Evolutionary conservation across 2,113 vertebrate species (phyloP).

Genomic region (Tauraco erythrolophus): DNA sequence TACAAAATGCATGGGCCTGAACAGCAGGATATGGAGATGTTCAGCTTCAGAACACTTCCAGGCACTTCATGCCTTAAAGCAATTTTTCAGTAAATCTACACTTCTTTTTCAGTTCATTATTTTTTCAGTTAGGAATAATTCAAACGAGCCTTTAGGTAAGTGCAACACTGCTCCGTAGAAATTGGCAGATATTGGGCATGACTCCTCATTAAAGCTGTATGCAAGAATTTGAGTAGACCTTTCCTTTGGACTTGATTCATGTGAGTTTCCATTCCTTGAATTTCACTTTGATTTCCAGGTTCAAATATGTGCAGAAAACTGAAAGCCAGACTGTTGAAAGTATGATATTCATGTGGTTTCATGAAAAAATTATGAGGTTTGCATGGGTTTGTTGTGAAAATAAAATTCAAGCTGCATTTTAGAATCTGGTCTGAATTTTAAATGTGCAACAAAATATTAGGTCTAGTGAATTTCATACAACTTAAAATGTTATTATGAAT

Average conservation of each 20-base stretch:
- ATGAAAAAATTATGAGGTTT: not conserved
- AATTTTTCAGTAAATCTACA: not conserved
- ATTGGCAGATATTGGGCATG: not conserved
- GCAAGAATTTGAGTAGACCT: slow-evolving; percentile 20
- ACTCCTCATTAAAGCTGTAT: slow-evolving; percentile 1
- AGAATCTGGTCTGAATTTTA: not conserved
- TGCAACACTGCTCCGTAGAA: not conserved
- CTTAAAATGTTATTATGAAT: not conserved
- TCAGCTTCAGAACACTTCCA: not conserved
- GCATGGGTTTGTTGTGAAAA: not conserved
- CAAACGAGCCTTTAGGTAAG: not conserved
- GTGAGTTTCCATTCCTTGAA: slow-evolving; percentile 35
- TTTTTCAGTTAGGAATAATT: not conserved
- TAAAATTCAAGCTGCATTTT: slow-evolving; percentile 9
- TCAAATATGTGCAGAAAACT: slow-evolving; percentile 4
- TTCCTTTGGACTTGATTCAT: slow-evolving; percentile 33
- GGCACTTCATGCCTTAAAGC: not conserved
- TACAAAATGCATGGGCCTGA: not conserved
- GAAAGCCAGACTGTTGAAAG: not conserved
- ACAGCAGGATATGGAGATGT: not conserved
- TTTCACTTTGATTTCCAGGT: slow-evolving; percentile 12
- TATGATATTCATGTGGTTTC: not conserved
- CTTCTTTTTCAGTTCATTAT: not conserved
- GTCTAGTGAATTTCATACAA: not conserved
- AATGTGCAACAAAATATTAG: not conserved